A percentile compares a stretch with the other conserved stretches of the same genome.
Evolutionary conservation across 2,797 vertebrate genomes (phyloP).

Genomic region (Syngnathus acus): DNA sequence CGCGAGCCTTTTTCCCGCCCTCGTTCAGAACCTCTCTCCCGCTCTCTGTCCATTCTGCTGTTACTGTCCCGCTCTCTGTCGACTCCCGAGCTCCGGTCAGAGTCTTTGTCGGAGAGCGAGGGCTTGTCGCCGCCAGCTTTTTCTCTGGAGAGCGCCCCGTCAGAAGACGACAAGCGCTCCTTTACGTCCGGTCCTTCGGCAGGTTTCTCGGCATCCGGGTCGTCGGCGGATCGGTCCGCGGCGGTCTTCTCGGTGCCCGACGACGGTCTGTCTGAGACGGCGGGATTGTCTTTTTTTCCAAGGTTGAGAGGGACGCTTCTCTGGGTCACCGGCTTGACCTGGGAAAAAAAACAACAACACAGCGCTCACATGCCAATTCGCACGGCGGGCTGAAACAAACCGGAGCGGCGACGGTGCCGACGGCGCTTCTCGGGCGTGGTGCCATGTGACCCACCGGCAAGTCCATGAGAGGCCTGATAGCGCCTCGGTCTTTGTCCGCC

Average conservation of each 20-base stretch:
- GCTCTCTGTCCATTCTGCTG: constrained; percentile 46
- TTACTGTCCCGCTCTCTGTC: constrained; percentile 43
- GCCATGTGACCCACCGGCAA: constrained; percentile 57
- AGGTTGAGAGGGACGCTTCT: constrained; percentile 94
- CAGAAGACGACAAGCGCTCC: constrained; percentile 37
- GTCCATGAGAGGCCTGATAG: constrained; percentile 74
- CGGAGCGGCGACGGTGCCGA: not conserved
- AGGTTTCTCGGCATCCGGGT: constrained; percentile 35
- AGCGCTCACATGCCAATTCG: too few species aligned
- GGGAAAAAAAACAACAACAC: constrained; percentile 7
- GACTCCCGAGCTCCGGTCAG: constrained; percentile 23
- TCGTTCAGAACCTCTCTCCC: constrained; percentile 37
- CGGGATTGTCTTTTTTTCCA: constrained; percentile 80
- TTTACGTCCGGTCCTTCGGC: constrained; percentile 59
- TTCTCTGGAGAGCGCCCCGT: constrained; percentile 40
- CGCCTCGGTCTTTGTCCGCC: constrained; percentile 66
- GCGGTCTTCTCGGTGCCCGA: constrained; percentile 34
- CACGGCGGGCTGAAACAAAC: not conserved
- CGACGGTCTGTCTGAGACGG: constrained; percentile 31
- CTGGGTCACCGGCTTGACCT: constrained; percentile 66
- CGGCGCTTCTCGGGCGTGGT: not conserved
- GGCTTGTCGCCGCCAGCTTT: constrained; percentile 44
- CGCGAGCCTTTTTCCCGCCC: constrained; percentile 34
- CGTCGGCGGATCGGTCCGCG: constrained; percentile 32
- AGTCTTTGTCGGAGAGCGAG: constrained; percentile 42